Base-by-base conservation (phyloP, 1,140 invertebrate species). In the Panagrolaimus sp. region DNA sequence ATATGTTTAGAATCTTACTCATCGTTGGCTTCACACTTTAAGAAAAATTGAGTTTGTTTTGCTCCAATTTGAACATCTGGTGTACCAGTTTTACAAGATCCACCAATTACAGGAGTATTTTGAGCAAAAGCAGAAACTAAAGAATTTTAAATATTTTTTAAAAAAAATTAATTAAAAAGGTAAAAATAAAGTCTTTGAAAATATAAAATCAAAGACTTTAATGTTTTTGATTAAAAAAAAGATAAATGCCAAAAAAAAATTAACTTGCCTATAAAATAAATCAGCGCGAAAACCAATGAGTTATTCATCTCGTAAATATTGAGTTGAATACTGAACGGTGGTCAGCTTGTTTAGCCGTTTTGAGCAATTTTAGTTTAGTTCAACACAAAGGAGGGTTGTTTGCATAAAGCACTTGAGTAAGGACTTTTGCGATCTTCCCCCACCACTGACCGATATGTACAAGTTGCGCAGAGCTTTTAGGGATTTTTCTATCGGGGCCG, bases 1-100 rank as follows among this genome's bases (percentile, higher is more conserved):
- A 21, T 58, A 43, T 15, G 45, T 62, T 43, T 72, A 17, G 26
- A 43, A 28, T 15, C 43, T 32, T 32, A 66, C n/a, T 65, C 24
- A 69, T 70, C 45, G 55, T 69, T 73, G 14, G 76, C 47, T 67
- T 82, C 80, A 65, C 80, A 82, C 15, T 80, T 79, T 38, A 82
- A 69, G 73, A 80, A 82, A 46, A 82, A 82, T 67, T 82, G 79
- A 26, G 80, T 82, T 67, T 83, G 81, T 58, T 82, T 82, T 48
- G 81, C 80, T 15, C 80, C 80, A 44, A 82, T 82, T 32, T 82
- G 75, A 28, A 82, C 81, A 73, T 82, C 80, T 15, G 72, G 70
- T 3, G 80, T 71, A 43, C 76, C 76, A 9, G 79, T 64, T 45
- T 78, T 80, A 66, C 80, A 82, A 12, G 70, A 24, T 52, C 80